A percentile compares a stretch with the other conserved stretches of the same genome.
phyloP scores from a whole-genome alignment of 1,140 invertebrate species.

The Drosophila serrata region DNA sequence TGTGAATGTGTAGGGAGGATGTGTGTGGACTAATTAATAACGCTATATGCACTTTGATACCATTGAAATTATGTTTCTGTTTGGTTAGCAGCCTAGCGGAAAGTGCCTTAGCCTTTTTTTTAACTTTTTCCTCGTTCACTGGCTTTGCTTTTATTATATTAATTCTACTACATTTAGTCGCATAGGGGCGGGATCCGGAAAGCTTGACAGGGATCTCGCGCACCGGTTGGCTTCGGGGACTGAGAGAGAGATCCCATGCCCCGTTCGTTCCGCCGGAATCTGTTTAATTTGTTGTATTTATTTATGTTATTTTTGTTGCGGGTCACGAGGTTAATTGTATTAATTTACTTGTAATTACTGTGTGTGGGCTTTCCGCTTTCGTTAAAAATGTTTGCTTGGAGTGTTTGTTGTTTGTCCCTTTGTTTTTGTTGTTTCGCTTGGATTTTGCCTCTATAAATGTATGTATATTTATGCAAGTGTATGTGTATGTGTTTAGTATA shows the following conservation, averaged over 20 bases:
- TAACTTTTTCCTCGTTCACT: slow-evolving; percentile 9
- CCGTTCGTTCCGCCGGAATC: slow-evolving; percentile 4
- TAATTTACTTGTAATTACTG: slow-evolving; percentile 50
- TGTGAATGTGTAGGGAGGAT: slow-evolving; percentile 8
- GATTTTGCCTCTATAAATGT: slow-evolving; percentile 46
- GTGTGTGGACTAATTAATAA: slow-evolving; percentile 44
- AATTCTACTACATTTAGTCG: slow-evolving; percentile 53
- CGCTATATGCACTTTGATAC: slow-evolving; percentile 33
- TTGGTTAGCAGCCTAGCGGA: slow-evolving; percentile 56
- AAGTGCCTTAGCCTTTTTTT: slow-evolving; percentile 39
- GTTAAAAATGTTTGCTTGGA: slow-evolving; percentile 48
- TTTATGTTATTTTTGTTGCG: slow-evolving; percentile 1
- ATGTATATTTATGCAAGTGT: slow-evolving; percentile 42
- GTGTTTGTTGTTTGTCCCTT: slow-evolving; percentile 27
- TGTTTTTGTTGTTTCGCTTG: slow-evolving; percentile 29
- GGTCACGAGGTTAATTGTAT: slow-evolving; percentile 47
- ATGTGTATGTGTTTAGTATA: slow-evolving; percentile 48
- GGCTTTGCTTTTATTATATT: slow-evolving; percentile 36
- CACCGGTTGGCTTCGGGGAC: background rate
- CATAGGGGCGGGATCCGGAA: slow-evolving; percentile 12
- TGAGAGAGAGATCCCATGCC: slow-evolving; percentile 2
- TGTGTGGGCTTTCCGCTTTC: slow-evolving; percentile 23
- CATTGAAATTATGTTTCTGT: slow-evolving; percentile 37
- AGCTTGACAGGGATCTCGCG: background rate
- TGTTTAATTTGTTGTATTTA: slow-evolving; percentile 4